Evolutionary conservation across 2,113 vertebrate species (phyloP), one percentile per base, ranked within the genome.

Genomic region (Tachysurus fulvidraco): DNA sequence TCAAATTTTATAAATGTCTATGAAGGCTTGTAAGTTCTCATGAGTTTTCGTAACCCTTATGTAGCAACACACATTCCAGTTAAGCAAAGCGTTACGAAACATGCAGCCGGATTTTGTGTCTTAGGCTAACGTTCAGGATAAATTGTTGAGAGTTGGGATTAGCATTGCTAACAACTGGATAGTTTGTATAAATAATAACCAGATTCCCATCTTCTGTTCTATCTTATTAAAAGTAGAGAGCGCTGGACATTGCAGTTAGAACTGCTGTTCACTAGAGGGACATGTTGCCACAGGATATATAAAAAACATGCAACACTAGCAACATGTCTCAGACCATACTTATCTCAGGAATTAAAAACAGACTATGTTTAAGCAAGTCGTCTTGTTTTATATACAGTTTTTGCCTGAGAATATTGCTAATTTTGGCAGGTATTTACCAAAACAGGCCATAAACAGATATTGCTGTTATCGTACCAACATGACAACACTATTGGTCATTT

Each of bases 211-310:
- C 16, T 0, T 9, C 25, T 50, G 46, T 50, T 50, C 46, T 50
- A 28, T 19, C 23, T 23, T 17, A 55, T 36, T 28, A 16, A 77
- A 83, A 71, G 14, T 30, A 17, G 16, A 44, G 19, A 41, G 1
- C 1, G n/a, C 52, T 41, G 73, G 10, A 3, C 13, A 14, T 12
- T 55, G 84, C 52, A 88, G 23, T 83, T 86, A 21, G 65, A 64
- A 30, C 0, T n/a, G 14, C 30, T 59, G 67, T 60, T 85, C 85
- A 86, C 69, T 54, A 74, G 87, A 83, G 89, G 87, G 78, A 50
- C 57, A 36, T 64, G 9, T 79, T 73, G 52, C 30, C n/a, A 81
- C 80, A 64, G 30, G 4, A 64, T n/a, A 21, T 1, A 60, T 59
- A 1, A 60, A 5, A 41, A 81, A 81, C 19, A 23, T 25, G 54